Evolutionary conservation across 1,140 invertebrate genomes (phyloP).

Genomic region (Drosophila trapezifrons): DNA sequence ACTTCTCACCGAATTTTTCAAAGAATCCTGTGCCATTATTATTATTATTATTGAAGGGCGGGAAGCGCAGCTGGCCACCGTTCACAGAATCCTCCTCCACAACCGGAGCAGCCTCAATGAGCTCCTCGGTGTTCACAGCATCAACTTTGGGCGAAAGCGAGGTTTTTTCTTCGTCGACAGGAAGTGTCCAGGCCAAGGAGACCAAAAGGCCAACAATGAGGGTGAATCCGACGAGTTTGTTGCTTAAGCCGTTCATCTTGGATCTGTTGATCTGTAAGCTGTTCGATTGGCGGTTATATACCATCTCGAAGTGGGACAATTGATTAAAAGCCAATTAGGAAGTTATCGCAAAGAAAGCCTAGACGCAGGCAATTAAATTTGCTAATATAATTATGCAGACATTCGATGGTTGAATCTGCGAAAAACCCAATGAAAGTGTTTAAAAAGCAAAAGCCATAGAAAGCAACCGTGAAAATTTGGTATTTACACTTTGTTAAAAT

Average conservation of each 20-base stretch:
- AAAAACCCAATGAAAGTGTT: conserved; percentile 24
- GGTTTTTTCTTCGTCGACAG: conserved; percentile 12
- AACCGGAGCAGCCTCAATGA: conserved; percentile 1
- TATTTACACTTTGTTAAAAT: background rate
- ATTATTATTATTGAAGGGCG: conserved; percentile 14
- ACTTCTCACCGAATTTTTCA: conserved; percentile 24
- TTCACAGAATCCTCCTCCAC: conserved; percentile 2
- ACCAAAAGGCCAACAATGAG: conserved; percentile 30
- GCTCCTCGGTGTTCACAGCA: background rate
- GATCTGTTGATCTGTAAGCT: conserved; percentile 1
- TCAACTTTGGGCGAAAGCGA: background rate
- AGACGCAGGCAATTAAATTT: conserved; percentile 26
- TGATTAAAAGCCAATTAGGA: conserved; percentile 43
- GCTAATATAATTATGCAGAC: conserved; percentile 34
- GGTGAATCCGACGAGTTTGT: conserved; percentile 9
- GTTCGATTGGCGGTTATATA: conserved; percentile 27
- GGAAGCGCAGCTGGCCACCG: conserved; percentile 16
- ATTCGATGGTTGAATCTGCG: background rate
- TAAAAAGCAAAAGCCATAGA: background rate
- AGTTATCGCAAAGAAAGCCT: conserved; percentile 23
- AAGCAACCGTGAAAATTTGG: background rate
- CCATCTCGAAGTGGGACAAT: conserved; percentile 31
- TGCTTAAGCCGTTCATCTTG: conserved; percentile 21
- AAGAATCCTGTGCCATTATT: conserved; percentile 23
- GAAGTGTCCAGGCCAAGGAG: conserved; percentile 31